These are phyloP conservation scores for Tachysurus vachellii DNA, from an alignment of 2,113 vertebrate species.

Conservation along the genomic window DNA sequence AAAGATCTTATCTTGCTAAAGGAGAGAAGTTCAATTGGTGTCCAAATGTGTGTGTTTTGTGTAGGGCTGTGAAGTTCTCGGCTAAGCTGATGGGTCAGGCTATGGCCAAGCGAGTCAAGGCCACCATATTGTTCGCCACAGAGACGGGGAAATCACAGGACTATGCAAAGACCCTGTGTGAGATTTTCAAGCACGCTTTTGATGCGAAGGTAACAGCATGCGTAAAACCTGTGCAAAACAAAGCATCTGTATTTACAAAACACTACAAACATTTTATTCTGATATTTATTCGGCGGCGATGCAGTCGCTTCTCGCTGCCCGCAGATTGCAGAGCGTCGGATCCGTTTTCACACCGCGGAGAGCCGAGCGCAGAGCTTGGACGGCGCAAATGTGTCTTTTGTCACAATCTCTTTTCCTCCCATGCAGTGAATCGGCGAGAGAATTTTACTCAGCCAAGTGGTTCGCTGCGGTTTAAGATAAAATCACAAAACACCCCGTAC, in stretches of 20 bases:
- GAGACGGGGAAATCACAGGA: slow-evolving; percentile 95
- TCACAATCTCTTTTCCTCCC: slow-evolving; percentile 54
- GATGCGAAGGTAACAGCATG: slow-evolving; percentile 87
- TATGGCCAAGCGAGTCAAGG: slow-evolving; percentile 98
- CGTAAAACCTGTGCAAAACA: background rate
- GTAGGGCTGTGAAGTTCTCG: slow-evolving; percentile 96
- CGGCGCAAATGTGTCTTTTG: slow-evolving; percentile 48
- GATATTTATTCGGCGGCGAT: background rate
- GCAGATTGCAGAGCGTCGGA: slow-evolving; percentile 22
- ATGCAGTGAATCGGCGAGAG: slow-evolving; percentile 49
- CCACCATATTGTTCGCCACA: slow-evolving; percentile 93
- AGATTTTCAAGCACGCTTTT: slow-evolving; percentile 98
- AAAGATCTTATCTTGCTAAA: background rate
- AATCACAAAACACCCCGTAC: slow-evolving; percentile 56
- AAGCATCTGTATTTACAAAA: background rate
- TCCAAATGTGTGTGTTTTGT: slow-evolving; percentile 25
- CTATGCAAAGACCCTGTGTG: slow-evolving; percentile 95
- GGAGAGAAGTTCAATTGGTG: background rate
- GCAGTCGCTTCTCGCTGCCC: background rate
- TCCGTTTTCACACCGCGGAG: slow-evolving; percentile 24
- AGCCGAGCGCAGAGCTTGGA: background rate
- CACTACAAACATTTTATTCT: background rate
- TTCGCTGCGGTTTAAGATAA: slow-evolving; percentile 62
- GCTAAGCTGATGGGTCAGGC: slow-evolving; percentile 98
- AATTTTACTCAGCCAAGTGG: slow-evolving; percentile 58